Conservation (phyloP, 2,888 invertebrate genomes). For the Zhengitettix transpicula region DNA sequence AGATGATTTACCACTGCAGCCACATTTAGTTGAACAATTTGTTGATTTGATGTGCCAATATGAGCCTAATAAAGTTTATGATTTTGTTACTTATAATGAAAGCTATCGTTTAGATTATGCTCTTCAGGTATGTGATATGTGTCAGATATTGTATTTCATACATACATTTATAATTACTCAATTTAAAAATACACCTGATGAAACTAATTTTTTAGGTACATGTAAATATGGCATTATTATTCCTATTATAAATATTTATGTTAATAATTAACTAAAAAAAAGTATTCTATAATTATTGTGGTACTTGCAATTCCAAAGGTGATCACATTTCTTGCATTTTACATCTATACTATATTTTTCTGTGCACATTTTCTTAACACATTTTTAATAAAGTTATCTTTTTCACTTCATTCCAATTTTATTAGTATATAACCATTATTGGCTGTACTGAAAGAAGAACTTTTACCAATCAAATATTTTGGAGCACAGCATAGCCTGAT, state of each 20-base stretch:
- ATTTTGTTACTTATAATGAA: slow-evolving; percentile 33
- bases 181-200: no score
- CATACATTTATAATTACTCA: no score
- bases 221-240: not conserved
- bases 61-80: slow-evolving; percentile 33
- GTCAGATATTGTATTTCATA: no score
- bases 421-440: no score
- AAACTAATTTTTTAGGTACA: not conserved
- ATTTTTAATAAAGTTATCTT: no score
- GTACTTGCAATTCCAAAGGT: not conserved
- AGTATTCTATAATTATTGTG: not conserved
- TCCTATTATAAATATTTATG: not conserved
- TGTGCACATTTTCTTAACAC: no score
- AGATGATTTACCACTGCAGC: slow-evolving; percentile 21
- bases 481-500: no score
- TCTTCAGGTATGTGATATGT: slow-evolving; percentile 22
- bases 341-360: no score
- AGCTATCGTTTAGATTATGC: slow-evolving; percentile 47
- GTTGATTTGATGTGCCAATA: slow-evolving; percentile 44
- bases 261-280: not conserved
- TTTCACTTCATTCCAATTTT: no score
- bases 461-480: no score
- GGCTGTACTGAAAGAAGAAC: no score
- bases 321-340: no score
- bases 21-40: slow-evolving; percentile 37